A percentile compares a stretch with the other conserved stretches of the same genome.
Evolutionary conservation across 2,888 invertebrate genomes (phyloP).

Genomic region (Neria commutata): DNA sequence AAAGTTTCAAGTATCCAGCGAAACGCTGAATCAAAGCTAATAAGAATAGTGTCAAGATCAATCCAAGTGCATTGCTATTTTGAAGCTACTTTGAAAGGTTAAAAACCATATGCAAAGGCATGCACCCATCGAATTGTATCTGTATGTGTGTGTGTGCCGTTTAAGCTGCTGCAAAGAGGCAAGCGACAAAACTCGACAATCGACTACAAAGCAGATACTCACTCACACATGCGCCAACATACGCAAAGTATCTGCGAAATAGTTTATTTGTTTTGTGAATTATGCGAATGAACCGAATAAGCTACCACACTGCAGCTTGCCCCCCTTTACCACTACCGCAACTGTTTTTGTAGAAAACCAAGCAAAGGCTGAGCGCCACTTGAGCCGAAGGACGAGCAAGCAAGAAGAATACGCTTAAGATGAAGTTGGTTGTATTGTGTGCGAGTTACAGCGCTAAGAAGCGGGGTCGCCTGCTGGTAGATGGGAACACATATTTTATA

Average conservation of each 20-base stretch:
- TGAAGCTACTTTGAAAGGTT: conserved; percentile 6
- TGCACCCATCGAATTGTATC: neutral
- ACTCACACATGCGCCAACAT: conserved; percentile 7
- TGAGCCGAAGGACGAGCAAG: conserved; percentile 20
- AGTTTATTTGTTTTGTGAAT: conserved; percentile 52
- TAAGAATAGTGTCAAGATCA: too few species aligned
- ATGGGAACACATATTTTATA: conserved; percentile 25
- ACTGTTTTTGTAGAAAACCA: conserved; percentile 7
- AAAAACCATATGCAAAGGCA: conserved; percentile 8
- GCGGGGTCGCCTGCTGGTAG: neutral
- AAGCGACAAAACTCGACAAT: conserved; percentile 3
- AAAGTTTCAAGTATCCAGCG: too few species aligned
- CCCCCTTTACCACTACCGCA: conserved; percentile 7
- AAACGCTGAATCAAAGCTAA: too few species aligned
- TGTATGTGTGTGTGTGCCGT: neutral
- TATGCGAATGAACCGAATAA: conserved; percentile 41
- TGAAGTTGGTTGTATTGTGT: conserved; percentile 51
- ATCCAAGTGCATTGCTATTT: too few species aligned
- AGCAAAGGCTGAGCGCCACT: neutral
- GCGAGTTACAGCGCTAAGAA: conserved; percentile 26
- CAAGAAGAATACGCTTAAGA: conserved; percentile 42
- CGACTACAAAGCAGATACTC: conserved; percentile 7
- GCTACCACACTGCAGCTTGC: conserved; percentile 16
- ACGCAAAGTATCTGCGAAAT: conserved; percentile 23
- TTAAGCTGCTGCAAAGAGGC: neutral